A percentile compares a stretch with the other conserved stretches of the same genome.
phyloP scores from a whole-genome alignment of 2,888 invertebrate species.

The Macrophya annulata region DNA sequence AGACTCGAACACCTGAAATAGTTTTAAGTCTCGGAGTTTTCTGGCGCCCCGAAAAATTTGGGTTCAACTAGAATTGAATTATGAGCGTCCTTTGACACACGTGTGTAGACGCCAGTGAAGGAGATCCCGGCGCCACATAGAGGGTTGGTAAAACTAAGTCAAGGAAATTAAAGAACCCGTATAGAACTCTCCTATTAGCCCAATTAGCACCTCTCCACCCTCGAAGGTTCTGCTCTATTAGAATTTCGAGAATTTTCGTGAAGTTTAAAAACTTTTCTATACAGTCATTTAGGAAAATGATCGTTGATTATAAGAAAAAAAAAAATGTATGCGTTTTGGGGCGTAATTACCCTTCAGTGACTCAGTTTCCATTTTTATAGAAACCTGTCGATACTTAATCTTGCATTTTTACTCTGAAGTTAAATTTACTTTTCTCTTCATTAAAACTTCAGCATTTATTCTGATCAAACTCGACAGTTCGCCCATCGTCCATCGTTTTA shows the following conservation, averaged over 20 bases:
- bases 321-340: background rate
- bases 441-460: background rate
- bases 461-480: background rate
- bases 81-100: slow-evolving; percentile 65
- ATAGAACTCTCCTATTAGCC: slow-evolving; percentile 66
- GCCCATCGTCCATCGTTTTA: background rate
- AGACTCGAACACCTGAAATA: slow-evolving; percentile 68
- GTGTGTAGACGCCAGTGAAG: slow-evolving; percentile 68
- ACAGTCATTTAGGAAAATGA: background rate
- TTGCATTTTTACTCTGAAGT: too few species aligned
- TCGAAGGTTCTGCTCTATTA: slow-evolving; percentile 15
- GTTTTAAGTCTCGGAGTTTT: slow-evolving; percentile 66
- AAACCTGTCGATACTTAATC: background rate
- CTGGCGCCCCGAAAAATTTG: slow-evolving; percentile 57
- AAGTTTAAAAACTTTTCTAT: background rate
- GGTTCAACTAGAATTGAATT: slow-evolving; percentile 69
- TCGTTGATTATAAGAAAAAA: background rate
- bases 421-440: background rate
- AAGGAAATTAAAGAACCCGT: slow-evolving; percentile 48
- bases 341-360: background rate
- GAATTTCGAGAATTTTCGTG: slow-evolving; percentile 17
- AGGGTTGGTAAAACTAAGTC: slow-evolving; percentile 57
- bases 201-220: slow-evolving; percentile 74
- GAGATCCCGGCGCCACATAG: slow-evolving; percentile 67
- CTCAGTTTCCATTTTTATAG: background rate